Base-by-base conservation (phyloP, 2,888 invertebrate genomes). In the Volucella inflata region DNA sequence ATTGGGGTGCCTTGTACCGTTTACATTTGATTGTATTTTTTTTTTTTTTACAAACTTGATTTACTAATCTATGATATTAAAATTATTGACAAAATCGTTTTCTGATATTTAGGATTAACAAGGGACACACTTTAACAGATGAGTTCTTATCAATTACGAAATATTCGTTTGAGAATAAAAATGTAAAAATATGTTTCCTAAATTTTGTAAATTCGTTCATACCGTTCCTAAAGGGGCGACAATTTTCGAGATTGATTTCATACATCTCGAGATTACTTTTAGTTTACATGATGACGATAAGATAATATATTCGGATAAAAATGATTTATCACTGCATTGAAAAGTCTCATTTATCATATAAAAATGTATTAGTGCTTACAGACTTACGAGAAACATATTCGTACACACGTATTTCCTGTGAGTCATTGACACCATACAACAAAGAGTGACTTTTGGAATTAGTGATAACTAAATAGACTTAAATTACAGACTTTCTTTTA, bases 231-330 rank as follows among this genome's bases (percentile, higher is more conserved):
- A 17, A 10, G n/a, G 6, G 38, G 11, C 17, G 60, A 14, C 50
- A 36, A 71, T 9, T 30, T 21, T 21, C 21, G 11, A 72, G 36
- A 42, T 60, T 62, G 36, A 44, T 21, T 44, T 62, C 11, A 12
- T 2, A 46, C 10, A 16, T 9, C 16, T 40, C 21, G 14, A 36
- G 70, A 71, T 71, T 71, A 30, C 42, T 59, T 60, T 71, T 71
- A 71, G 40, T 14, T 0, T n/a, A 8, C 42, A 53, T 53, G 42
- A 53, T 60, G 68, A 77, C 48, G 68, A 77, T 77, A 77, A 77
- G 68, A 70, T 70, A 70, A 48, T n/a, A 11, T 38, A 12, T 16
- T 12, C 12, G 53, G 30, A 30, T 6, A 30, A 17, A 12, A 11
- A 55, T 55, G 2, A 64, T 57, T 74, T 74, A 65, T 74, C 16